Evolutionary conservation across 2,888 invertebrate species (phyloP).

Genomic region (Volucella bombylans): DNA sequence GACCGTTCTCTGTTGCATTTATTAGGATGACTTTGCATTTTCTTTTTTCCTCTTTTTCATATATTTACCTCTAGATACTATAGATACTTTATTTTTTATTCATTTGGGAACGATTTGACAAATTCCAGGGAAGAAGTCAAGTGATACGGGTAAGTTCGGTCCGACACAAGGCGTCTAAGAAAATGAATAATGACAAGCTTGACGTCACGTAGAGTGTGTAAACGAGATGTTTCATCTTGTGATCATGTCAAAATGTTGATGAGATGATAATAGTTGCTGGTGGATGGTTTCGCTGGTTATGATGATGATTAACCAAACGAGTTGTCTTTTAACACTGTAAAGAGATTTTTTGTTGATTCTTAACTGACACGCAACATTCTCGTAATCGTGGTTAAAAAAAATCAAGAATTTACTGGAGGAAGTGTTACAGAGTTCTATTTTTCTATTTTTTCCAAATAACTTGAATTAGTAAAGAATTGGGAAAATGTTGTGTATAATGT

Average conservation of each 20-base stretch:
- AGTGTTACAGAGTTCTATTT: no score
- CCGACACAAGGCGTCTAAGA: conserved; percentile 36
- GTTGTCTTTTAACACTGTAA: conserved; percentile 1
- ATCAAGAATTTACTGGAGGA: no score
- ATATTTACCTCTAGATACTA: no score
- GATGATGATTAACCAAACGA: conserved; percentile 37
- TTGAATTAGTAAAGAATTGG: no score
- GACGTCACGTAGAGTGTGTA: conserved; percentile 70
- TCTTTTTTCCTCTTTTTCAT: not conserved
- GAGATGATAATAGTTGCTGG: conserved; percentile 42
- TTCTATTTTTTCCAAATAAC: no score
- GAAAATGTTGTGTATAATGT: no score
- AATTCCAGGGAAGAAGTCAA: conserved; percentile 64
- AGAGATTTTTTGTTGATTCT: not conserved
- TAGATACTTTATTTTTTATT: conserved; percentile 41
- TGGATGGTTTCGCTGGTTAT: conserved; percentile 14
- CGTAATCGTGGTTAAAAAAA: conserved; percentile 13
- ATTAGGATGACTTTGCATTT: conserved; percentile 62
- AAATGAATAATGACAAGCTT: conserved; percentile 68
- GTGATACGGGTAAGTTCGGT: conserved; percentile 55
- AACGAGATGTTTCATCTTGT: conserved; percentile 69
- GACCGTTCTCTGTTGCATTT: conserved; percentile 55
- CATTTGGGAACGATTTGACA: conserved; percentile 57
- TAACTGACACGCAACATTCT: conserved; percentile 3
- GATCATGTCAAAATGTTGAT: conserved; percentile 68